These are phyloP conservation scores for Polydrusus cervinus DNA, from an alignment of 2,888 invertebrate species.

Conservation along the genomic window DNA sequence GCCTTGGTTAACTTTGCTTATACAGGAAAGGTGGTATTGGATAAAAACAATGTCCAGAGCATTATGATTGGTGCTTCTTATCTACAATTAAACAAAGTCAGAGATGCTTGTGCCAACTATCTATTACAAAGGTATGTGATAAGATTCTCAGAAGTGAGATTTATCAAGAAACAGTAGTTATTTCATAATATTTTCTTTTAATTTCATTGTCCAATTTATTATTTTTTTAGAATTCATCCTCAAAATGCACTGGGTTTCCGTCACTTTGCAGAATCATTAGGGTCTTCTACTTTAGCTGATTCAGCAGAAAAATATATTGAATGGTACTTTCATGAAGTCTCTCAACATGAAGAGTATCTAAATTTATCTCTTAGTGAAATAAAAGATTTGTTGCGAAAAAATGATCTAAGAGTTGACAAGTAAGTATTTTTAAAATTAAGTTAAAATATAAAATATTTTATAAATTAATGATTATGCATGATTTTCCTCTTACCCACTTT, in stretches of 20 bases:
- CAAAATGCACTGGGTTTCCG: conserved; percentile 87
- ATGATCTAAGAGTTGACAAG: conserved; percentile 83
- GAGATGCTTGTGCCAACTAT: conserved; percentile 89
- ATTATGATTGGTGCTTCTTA: conserved; percentile 90
- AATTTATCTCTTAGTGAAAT: conserved; percentile 77
- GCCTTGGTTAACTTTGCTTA: conserved; percentile 90
- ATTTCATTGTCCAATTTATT: too few species aligned
- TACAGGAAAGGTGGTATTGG: conserved; percentile 84
- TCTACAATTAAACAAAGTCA: conserved; percentile 84
- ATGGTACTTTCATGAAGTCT: conserved; percentile 85
- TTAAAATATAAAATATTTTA: background rate
- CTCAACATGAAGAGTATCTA: conserved; percentile 84
- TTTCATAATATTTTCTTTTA: background rate
- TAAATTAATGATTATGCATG: too few species aligned
- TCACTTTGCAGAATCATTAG: conserved; percentile 86
- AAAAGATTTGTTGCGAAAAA: conserved; percentile 80
- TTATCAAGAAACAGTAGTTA: background rate
- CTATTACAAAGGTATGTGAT: conserved; percentile 78
- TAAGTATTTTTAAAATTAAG: conserved; percentile 45
- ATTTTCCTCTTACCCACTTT: too few species aligned
- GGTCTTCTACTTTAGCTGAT: conserved; percentile 80
- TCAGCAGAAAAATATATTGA: conserved; percentile 87
- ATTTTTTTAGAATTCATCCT: conserved; percentile 78
- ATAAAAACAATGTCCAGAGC: conserved; percentile 86
- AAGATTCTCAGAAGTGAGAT: background rate